Conservation (phyloP, 2,888 invertebrate genomes). For the Dryadula phaetusa region DNA sequence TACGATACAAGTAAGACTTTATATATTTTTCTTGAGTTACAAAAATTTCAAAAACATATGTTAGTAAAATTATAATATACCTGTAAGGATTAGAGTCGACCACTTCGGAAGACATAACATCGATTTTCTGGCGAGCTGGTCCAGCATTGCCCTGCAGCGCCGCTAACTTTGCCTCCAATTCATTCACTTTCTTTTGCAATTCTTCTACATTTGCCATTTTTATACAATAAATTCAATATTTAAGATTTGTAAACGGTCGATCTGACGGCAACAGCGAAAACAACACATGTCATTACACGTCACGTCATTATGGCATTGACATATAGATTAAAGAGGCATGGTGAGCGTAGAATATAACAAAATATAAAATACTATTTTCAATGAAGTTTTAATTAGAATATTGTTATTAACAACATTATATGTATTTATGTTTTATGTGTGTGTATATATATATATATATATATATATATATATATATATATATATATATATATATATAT, state of each 20-base stretch:
- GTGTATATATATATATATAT: too few relatives aligned
- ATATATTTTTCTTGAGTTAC: neutral
- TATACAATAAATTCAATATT: slow-evolving; percentile 47
- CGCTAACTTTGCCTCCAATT: slow-evolving; percentile 87
- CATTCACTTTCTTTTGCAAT: slow-evolving; percentile 85
- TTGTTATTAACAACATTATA: too few relatives aligned
- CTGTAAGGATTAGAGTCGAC: slow-evolving; percentile 99
- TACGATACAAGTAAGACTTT: too few relatives aligned
- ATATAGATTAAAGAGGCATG: neutral
- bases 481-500: too few relatives aligned
- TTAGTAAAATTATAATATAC: slow-evolving; percentile 71
- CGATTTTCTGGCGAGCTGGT: slow-evolving; percentile 89
- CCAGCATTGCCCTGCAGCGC: slow-evolving; percentile 68
- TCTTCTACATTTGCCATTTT: slow-evolving; percentile 86
- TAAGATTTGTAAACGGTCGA: slow-evolving; percentile 42
- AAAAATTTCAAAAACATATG: slow-evolving; percentile 36
- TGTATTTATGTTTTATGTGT: too few relatives aligned
- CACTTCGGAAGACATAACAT: slow-evolving; percentile 97
- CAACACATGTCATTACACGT: slow-evolving; percentile 32
- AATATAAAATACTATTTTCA: too few relatives aligned
- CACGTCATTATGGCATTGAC: slow-evolving; percentile 29
- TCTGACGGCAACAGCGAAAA: slow-evolving; percentile 8
- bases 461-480: too few relatives aligned
- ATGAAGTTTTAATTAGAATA: too few relatives aligned
- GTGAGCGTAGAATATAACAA: too few relatives aligned